Base-by-base conservation (phyloP, 2,888 invertebrate species). In the Tachina grossa region DNA sequence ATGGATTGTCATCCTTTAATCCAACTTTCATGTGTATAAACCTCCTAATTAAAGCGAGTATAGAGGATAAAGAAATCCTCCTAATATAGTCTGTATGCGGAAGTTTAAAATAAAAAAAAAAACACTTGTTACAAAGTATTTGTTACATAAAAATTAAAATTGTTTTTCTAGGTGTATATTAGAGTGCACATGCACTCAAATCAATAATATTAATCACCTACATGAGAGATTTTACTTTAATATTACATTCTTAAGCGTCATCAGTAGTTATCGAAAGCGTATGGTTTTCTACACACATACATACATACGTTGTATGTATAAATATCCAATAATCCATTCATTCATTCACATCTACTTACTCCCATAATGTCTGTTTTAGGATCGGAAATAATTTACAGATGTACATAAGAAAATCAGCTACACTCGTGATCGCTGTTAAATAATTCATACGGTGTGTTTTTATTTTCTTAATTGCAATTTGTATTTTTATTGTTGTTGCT, bases 321-420 rank as follows among this genome's bases (percentile, higher is more conserved):
- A 68, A 61, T 13, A 19, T 45, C 10, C 47, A 43, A 22, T 31
- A 0, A 31, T 31, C 1, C 49, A 61, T 22, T 22, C 9, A 59
- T 47, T 16, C 65, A 66, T 47, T n/a, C 16, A 31, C 31, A 59
- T 16, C 16, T 11, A 22, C n/a, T 47, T 81, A 16, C 66, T 68
- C 66, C 68, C 10, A 31, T 45, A 81, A 68, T 74, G 74, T 51
- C 81, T 51, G 31, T 16, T 69, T 80, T 74, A 16, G 11, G 31
- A 57, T 72, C 57, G 66, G 72, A 74, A 80, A 74, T 80, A 43
- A 31, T 66, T 66, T 61, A 68, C 57, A 81, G 59, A 74, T 81
- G 81, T 51, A 68, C 2, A 6, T 31, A 31, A 59, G 39, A 55
- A 53, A 45, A 63, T 61, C 43, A 47, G 10, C 47, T 19, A 19